These are phyloP conservation scores for Dysidea cf. avara DNA, from an alignment of 37 sponge, comb jelly and placozoan genomes.

Conservation along the genomic window DNA sequence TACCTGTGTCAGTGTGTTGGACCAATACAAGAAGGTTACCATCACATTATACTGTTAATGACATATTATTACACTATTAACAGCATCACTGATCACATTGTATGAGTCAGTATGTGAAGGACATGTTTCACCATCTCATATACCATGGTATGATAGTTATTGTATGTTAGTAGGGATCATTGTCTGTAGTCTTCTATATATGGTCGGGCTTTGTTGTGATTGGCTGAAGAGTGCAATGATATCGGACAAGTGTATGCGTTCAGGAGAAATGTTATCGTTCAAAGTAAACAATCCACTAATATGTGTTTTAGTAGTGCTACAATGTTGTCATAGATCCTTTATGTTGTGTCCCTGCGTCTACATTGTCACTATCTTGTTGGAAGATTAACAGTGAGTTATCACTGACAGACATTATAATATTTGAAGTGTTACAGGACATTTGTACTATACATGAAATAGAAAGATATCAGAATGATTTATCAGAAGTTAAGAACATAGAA, in stretches of 20 bases:
- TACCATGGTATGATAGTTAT: constrained; percentile 47
- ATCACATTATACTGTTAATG: no score
- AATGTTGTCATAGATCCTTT: constrained; percentile 29
- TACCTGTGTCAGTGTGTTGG: constrained; percentile 70
- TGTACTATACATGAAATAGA: constrained; percentile 28
- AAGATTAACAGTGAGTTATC: constrained; percentile 16
- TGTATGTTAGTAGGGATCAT: no score
- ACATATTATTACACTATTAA: no score
- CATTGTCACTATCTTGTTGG: constrained; percentile 42
- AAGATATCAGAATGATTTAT: constrained; percentile 46
- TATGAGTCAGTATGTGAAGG: constrained; percentile 48
- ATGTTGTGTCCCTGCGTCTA: constrained; percentile 48
- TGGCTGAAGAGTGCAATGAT: constrained; percentile 71
- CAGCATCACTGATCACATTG: constrained; percentile 27
- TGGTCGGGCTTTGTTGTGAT: constrained; percentile 61
- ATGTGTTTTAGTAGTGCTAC: neutral
- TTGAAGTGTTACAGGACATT: neutral
- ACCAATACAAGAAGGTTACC: constrained; percentile 54
- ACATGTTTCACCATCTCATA: constrained; percentile 55
- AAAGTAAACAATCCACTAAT: constrained; percentile 15
- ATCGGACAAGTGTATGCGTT: constrained; percentile 22
- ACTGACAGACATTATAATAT: neutral
- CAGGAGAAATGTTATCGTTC: constrained; percentile 58
- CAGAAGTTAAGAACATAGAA: constrained; percentile 63
- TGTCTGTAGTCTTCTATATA: constrained; percentile 49